phyloP scores from a whole-genome alignment of 2,888 invertebrate genomes.

The Parelbella ahira region DNA sequence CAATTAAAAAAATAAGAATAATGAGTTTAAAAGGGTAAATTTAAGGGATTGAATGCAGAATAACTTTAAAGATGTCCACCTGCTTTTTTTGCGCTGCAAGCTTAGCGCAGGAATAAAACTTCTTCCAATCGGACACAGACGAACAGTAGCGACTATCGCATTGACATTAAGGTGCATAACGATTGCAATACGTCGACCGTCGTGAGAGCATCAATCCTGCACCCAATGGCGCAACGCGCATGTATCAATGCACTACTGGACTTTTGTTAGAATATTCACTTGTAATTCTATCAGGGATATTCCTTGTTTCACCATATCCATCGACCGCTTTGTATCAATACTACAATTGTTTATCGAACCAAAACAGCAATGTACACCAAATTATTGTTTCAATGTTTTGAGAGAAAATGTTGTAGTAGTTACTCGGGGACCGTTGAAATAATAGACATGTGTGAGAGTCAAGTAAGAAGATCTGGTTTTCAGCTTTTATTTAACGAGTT shows the following conservation, averaged over 20 bases:
- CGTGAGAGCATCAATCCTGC: conserved; percentile 65
- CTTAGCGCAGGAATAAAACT: conserved; percentile 49
- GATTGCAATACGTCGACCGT: conserved; percentile 70
- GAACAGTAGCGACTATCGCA: conserved; percentile 58
- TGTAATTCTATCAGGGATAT: conserved; percentile 19
- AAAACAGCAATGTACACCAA: conserved; percentile 27
- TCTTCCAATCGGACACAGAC: conserved; percentile 53
- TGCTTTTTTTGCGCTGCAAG: conserved; percentile 6
- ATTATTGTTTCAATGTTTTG: background rate
- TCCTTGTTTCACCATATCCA: conserved; percentile 20
- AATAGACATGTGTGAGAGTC: conserved; percentile 23
- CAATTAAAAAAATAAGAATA: no score
- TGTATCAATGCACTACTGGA: conserved; percentile 60
- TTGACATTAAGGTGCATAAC: conserved; percentile 75
- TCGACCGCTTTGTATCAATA: conserved; percentile 13
- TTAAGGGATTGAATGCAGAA: background rate
- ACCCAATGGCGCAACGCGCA: conserved; percentile 62
- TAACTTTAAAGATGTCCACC: conserved; percentile 4
- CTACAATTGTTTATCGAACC: background rate
- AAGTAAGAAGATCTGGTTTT: conserved; percentile 29
- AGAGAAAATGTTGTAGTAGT: conserved; percentile 1
- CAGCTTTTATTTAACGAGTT: conserved; percentile 37
- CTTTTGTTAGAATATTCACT: conserved; percentile 34
- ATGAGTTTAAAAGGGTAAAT: no score
- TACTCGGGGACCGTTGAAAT: conserved; percentile 24